phyloP scores from a whole-genome alignment of 2,888 invertebrate species.

The Venusia cambrica region DNA sequence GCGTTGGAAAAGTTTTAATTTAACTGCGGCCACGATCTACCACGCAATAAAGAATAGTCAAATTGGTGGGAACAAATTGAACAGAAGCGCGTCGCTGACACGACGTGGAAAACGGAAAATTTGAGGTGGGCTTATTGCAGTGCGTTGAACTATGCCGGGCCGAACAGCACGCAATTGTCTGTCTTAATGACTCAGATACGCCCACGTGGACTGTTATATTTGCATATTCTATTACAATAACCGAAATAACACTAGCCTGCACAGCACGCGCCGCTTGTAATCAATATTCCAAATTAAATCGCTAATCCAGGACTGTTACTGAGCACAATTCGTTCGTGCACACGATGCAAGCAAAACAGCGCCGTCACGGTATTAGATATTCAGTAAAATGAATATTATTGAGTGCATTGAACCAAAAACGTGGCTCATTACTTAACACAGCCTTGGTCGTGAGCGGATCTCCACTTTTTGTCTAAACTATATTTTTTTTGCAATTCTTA shows the following conservation, averaged over 20 bases:
- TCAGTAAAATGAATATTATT: conserved; percentile 66
- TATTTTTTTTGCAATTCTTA: conserved; percentile 55
- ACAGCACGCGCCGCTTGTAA: conserved; percentile 16
- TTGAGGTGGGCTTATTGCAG: conserved; percentile 52
- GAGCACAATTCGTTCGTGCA: conserved; percentile 46
- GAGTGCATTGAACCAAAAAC: conserved; percentile 78
- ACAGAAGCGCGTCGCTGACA: conserved; percentile 37
- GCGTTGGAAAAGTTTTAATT: conserved; percentile 19
- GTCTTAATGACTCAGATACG: conserved; percentile 43
- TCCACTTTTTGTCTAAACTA: conserved; percentile 60
- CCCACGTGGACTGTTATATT: conserved; percentile 39
- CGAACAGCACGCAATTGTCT: conserved; percentile 42
- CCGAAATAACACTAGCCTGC: conserved; percentile 22
- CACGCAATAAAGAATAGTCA: conserved; percentile 27
- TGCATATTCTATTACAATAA: conserved; percentile 33
- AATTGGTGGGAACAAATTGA: conserved; percentile 25
- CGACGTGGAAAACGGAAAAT: conserved; percentile 66
- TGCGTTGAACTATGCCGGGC: conserved; percentile 51
- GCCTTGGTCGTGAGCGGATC: conserved; percentile 59
- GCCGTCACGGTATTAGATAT: conserved; percentile 60
- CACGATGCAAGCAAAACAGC: conserved; percentile 51
- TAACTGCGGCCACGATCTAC: conserved; percentile 7
- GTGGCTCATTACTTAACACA: conserved; percentile 73
- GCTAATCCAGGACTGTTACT: conserved; percentile 20
- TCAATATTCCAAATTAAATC: conserved; percentile 21